These are phyloP conservation scores for Glossosoma conforme DNA, from an alignment of 1,140 invertebrate species.

Conservation along the genomic window DNA sequence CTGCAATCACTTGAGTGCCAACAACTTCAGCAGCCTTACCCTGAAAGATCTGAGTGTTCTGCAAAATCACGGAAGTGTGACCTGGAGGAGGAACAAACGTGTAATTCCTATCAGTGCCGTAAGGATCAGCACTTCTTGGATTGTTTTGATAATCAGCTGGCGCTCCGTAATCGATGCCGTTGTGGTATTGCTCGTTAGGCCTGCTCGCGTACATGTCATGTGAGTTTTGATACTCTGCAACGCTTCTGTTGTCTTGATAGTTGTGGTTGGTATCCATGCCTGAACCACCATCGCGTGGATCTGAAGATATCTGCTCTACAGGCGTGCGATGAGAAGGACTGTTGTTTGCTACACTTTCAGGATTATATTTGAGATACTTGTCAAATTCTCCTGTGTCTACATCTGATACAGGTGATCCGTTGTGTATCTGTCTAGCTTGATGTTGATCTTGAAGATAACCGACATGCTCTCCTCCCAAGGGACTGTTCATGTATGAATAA, in stretches of 20 bases:
- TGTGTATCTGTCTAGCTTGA: constrained; percentile 39
- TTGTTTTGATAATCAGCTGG: constrained; percentile 18
- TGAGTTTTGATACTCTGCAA: constrained; percentile 33
- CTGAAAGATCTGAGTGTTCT: constrained; percentile 40
- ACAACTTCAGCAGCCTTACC: constrained; percentile 32
- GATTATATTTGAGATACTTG: constrained; percentile 60
- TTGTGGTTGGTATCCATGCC: constrained; percentile 55
- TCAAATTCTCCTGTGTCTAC: constrained; percentile 60
- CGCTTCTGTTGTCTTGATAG: constrained; percentile 40
- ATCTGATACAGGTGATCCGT: constrained; percentile 48
- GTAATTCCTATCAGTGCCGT: constrained; percentile 19
- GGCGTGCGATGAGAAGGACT: constrained; percentile 20
- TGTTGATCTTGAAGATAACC: constrained; percentile 49
- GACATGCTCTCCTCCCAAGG: constrained; percentile 34
- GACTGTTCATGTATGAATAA: constrained; percentile 30
- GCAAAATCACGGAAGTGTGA: constrained; percentile 43
- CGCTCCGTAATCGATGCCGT: constrained; percentile 21
- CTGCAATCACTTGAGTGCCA: constrained; percentile 20
- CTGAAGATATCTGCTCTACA: constrained; percentile 15
- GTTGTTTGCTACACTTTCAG: constrained; percentile 14
- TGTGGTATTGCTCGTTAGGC: constrained; percentile 27
- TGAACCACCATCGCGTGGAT: constrained; percentile 19
- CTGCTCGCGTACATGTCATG: constrained; percentile 36
- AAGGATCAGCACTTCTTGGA: constrained; percentile 8
- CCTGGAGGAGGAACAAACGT: constrained; percentile 32